Evolutionary conservation across 2,888 invertebrate genomes (phyloP).

Genomic region (Protodeltote pygarga): DNA sequence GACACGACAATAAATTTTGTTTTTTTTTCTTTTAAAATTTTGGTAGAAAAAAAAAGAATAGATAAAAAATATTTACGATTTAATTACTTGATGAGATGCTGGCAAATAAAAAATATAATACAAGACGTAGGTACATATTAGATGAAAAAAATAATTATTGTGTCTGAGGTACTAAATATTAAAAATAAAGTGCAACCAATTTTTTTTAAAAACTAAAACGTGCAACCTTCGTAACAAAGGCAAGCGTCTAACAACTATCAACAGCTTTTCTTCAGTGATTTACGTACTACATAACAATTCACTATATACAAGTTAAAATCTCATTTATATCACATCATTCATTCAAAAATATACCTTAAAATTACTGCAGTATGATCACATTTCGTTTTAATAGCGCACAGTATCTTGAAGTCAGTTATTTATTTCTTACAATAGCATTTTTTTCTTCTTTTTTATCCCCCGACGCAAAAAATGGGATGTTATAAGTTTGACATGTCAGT

Average conservation of each 20-base stretch:
- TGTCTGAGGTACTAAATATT: neutral
- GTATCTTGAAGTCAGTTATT: slow-evolving; percentile 1
- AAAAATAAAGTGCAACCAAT: slow-evolving; percentile 21
- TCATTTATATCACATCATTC: slow-evolving; percentile 82
- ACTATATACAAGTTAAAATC: slow-evolving; percentile 76
- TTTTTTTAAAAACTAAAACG: slow-evolving; percentile 19
- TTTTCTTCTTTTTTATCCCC: too few relatives aligned
- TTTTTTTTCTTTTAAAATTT: too few relatives aligned
- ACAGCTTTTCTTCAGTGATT: slow-evolving; percentile 54
- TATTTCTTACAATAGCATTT: neutral
- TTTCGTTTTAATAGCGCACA: slow-evolving; percentile 30
- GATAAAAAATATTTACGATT: too few relatives aligned
- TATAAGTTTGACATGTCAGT: too few relatives aligned
- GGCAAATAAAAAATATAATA: too few relatives aligned
- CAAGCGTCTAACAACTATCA: slow-evolving; percentile 51
- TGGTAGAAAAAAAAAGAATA: too few relatives aligned
- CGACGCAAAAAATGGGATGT: too few relatives aligned
- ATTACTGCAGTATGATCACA: slow-evolving; percentile 52
- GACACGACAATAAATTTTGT: too few relatives aligned
- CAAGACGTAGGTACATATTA: too few relatives aligned
- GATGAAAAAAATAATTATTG: neutral
- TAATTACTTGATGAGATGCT: too few relatives aligned
- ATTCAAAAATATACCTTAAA: slow-evolving; percentile 76
- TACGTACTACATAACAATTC: slow-evolving; percentile 76
- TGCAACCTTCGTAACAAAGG: slow-evolving; percentile 37